phyloP scores from a whole-genome alignment of 37 sponge, comb jelly and placozoan species.

The Haliclona indistincta region DNA sequence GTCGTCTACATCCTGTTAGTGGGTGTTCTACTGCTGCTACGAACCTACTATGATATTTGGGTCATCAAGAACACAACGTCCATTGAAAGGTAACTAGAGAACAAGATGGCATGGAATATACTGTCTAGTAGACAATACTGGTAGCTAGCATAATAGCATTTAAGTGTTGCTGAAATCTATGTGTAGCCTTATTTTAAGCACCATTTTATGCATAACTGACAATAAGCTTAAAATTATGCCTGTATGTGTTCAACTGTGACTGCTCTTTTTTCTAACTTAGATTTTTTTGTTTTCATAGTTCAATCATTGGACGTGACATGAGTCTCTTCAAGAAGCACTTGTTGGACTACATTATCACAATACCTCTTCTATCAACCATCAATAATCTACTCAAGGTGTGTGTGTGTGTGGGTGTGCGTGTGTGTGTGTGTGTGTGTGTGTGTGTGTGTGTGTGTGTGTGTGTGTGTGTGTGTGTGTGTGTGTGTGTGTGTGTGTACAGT shows the following conservation, averaged over 20 bases:
- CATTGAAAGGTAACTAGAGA: slow-evolving; percentile 79
- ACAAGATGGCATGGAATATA: neutral
- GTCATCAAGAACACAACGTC: slow-evolving; percentile 93
- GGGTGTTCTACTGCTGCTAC: slow-evolving; percentile 73
- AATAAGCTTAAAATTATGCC: neutral
- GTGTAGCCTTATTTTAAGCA: too few relatives aligned
- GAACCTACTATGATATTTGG: slow-evolving; percentile 94
- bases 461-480: slow-evolving; percentile 13
- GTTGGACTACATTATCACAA: slow-evolving; percentile 70
- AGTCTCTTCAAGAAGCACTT: slow-evolving; percentile 52
- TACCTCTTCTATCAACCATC: slow-evolving; percentile 76
- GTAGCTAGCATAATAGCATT: too few relatives aligned
- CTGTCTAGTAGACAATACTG: too few relatives aligned
- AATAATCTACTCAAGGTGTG: neutral
- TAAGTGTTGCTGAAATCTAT: too few relatives aligned
- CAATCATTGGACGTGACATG: slow-evolving; percentile 82
- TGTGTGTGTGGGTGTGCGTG: slow-evolving; percentile 1
- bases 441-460: too few relatives aligned
- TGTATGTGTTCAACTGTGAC: neutral
- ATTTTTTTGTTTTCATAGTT: slow-evolving; percentile 26
- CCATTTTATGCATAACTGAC: neutral
- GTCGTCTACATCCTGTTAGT: slow-evolving; percentile 73
- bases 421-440: slow-evolving; percentile 16
- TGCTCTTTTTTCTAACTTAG: neutral
- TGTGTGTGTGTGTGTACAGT: slow-evolving; percentile 23